Base-by-base conservation (phyloP, 2,888 invertebrate genomes). In the Nemotelus pantherinus region DNA sequence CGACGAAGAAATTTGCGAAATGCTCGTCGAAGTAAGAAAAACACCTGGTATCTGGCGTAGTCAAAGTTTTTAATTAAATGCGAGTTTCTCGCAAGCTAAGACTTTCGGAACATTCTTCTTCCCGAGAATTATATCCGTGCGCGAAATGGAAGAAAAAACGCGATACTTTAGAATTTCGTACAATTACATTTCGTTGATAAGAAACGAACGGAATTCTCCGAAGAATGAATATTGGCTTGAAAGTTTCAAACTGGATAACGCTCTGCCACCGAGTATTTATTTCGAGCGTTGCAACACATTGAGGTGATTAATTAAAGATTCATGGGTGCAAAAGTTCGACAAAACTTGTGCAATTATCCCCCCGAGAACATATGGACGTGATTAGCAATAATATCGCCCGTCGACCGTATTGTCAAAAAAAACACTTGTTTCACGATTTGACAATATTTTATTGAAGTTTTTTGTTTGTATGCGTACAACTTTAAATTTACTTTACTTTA, bases 41-140 rank as follows among this genome's bases (percentile, higher is more conserved):
- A 63, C 74, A 74, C 60, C 74, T 74, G 74, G 48, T 45, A 60
- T 47, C 60, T 48, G 63, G 50, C 44, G 48, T 9, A 74, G 60
- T 45, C 45, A 74, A 74, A 74, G 74, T 74, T 74, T 70, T 74
- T 74, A 74, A 74, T 74, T 74, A 74, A 74, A 74, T 74, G 60
- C 47, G 63, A 60, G 63, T 55, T 55, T 70, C 9, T 39, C 25
- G 25, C 25, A 25, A 25, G 48, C n/a, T 48, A 50, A 39, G 68
- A 25, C 41, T 65, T 68, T 4, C n/a, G 1, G 63, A 57, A 57
- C 57, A 57, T 57, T 48, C 65, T 45, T 45, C 9, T 2, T 48
- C 2, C 67, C 9, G 25, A n/a, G 67, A 48, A 67, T 47, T 47
- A 47, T 65, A 7, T 41, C 25, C 4, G n/a, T 43, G 44, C 63